phyloP scores from a whole-genome alignment of 2,888 invertebrate genomes.

The Chrysolina haemoptera region DNA sequence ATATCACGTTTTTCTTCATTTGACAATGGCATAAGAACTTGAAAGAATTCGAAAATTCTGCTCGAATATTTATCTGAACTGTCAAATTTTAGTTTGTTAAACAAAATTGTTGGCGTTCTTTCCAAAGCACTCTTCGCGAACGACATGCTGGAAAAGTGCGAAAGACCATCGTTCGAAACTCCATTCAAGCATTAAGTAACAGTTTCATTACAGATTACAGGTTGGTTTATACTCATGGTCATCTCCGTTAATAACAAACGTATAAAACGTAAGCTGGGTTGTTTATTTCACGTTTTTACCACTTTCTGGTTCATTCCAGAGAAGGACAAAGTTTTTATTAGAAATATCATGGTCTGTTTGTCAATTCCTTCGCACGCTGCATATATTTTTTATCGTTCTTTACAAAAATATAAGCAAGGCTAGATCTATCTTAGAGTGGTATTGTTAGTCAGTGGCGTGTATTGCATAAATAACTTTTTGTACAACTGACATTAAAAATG shows the following conservation, averaged over 20 bases:
- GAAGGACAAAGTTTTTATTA: constrained; percentile 5
- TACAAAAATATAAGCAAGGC: constrained; percentile 6
- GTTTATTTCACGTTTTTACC: background rate
- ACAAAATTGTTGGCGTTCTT: no score
- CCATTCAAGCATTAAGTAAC: no score
- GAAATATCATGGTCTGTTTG: constrained; percentile 20
- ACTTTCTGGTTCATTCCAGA: background rate
- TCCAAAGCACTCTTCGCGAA: no score
- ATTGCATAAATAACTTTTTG: background rate
- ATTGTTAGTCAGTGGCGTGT: constrained; percentile 2
- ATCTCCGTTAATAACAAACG: constrained; percentile 10
- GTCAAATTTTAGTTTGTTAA: no score
- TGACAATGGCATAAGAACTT: no score
- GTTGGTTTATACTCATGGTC: constrained; percentile 1
- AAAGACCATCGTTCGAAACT: no score
- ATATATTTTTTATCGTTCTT: background rate
- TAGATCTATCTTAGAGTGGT: constrained; percentile 2
- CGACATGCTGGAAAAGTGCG: no score
- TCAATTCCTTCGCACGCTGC: background rate
- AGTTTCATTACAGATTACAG: background rate
- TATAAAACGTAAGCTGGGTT: background rate
- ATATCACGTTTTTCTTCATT: no score
- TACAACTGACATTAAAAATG: no score
- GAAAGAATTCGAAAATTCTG: no score
- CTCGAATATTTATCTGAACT: no score